Conservation (phyloP, 2,113 vertebrate species). For the Mionectes macconnelli region DNA sequence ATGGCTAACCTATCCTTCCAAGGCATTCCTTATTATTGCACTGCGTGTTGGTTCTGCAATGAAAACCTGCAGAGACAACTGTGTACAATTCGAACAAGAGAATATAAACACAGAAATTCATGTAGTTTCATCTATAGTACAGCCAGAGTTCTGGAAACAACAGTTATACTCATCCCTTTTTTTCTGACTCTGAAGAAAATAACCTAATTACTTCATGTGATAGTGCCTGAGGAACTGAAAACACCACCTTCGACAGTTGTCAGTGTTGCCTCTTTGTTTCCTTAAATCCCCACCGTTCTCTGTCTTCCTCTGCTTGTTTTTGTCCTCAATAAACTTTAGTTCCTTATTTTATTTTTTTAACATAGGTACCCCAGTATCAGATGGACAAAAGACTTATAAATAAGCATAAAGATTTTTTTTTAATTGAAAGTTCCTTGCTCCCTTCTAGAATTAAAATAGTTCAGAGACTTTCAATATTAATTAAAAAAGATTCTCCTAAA, state of each 20-base stretch:
- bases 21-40: background rate
- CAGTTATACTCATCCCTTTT: background rate
- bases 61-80: background rate
- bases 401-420: background rate
- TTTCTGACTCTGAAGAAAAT: background rate
- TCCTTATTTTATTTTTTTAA: background rate
- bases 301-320: background rate
- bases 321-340: background rate
- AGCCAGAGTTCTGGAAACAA: background rate
- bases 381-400: background rate
- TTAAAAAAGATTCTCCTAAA: background rate
- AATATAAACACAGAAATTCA: background rate
- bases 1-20: background rate
- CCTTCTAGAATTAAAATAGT: background rate
- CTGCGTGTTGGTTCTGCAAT: background rate
- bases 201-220: background rate
- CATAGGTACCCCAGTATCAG: background rate
- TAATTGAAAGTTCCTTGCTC: background rate
- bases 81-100: background rate
- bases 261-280: background rate
- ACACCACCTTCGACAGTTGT: background rate
- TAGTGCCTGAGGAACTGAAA: background rate
- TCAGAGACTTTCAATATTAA: background rate
- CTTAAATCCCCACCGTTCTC: background rate
- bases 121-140: background rate